Evolutionary conservation across 1,140 invertebrate genomes (phyloP).

Genomic region (Amyelois transitella): DNA sequence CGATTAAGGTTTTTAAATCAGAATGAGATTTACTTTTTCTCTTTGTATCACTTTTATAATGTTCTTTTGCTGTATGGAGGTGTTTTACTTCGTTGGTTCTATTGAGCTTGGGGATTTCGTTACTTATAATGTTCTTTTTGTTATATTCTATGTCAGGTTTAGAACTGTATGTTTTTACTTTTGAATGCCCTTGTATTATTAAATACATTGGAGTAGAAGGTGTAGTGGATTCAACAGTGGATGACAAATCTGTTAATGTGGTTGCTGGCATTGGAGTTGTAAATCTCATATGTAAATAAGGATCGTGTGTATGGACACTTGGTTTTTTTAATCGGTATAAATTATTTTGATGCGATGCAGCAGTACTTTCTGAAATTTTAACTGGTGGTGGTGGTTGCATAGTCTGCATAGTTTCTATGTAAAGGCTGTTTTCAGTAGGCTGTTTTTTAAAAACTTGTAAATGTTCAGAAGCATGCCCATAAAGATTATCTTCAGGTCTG

Average conservation of each 20-base stretch:
- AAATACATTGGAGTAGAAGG: slow-evolving; percentile 81
- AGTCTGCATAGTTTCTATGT: slow-evolving; percentile 67
- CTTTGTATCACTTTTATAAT: slow-evolving; percentile 34
- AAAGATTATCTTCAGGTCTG: slow-evolving; percentile 56
- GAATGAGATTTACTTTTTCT: slow-evolving; percentile 38
- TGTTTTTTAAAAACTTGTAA: slow-evolving; percentile 51
- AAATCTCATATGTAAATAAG: slow-evolving; percentile 61
- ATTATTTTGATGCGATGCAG: slow-evolving; percentile 39
- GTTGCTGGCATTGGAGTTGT: slow-evolving; percentile 57
- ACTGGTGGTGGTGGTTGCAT: slow-evolving; percentile 65
- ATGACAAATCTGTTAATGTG: slow-evolving; percentile 74
- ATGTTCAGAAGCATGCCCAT: slow-evolving; percentile 60
- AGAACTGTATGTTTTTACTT: slow-evolving; percentile 86
- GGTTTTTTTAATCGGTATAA: slow-evolving; percentile 50
- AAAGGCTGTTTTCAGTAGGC: slow-evolving; percentile 23
- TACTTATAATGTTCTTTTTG: slow-evolving; percentile 24
- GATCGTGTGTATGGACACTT: slow-evolving; percentile 41
- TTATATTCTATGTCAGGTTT: slow-evolving; percentile 45
- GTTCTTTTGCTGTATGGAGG: slow-evolving; percentile 70
- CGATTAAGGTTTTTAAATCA: slow-evolving; percentile 51
- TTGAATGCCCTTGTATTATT: slow-evolving; percentile 88
- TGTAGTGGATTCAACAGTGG: slow-evolving; percentile 78
- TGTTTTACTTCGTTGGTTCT: slow-evolving; percentile 77
- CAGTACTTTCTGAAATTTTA: slow-evolving; percentile 41
- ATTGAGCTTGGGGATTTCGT: slow-evolving; percentile 56